A percentile compares a stretch with the other conserved stretches of the same genome.
Evolutionary conservation across 2,797 vertebrate genomes (phyloP).

Genomic region (Intellagama lesueurii): DNA sequence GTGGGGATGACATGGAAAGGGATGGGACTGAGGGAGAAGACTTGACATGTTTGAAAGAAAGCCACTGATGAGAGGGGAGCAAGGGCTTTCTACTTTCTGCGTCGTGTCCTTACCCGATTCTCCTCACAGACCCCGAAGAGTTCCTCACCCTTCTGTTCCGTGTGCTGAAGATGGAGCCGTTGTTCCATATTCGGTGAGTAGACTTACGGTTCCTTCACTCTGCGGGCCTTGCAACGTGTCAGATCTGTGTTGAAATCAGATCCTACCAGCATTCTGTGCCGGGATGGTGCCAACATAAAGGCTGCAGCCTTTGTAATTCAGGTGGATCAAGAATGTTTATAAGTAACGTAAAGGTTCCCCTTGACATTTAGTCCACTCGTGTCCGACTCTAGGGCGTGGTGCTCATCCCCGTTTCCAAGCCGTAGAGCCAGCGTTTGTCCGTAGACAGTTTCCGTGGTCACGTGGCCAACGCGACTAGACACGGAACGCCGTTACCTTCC

Average conservation of each 20-base stretch:
- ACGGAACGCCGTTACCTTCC: too few species aligned
- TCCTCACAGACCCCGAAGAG: conserved; percentile 18
- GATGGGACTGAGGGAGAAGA: neutral
- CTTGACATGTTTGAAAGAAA: neutral
- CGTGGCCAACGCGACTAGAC: too few species aligned
- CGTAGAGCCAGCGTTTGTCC: too few species aligned
- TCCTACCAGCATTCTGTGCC: neutral
- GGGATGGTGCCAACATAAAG: neutral
- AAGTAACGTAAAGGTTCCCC: too few species aligned
- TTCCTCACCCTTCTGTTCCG: conserved; percentile 25
- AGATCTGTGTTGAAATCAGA: neutral
- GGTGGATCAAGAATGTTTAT: too few species aligned
- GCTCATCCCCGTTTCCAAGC: too few species aligned
- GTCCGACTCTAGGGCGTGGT: too few species aligned
- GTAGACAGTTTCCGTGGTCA: too few species aligned
- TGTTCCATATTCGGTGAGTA: conserved; percentile 41
- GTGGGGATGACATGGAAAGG: too few species aligned
- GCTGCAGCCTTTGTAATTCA: neutral
- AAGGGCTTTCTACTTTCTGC: neutral
- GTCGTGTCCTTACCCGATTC: neutral
- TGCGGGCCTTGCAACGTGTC: conserved; percentile 15
- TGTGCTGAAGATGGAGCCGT: conserved; percentile 29
- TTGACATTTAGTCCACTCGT: too few species aligned
- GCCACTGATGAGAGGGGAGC: too few species aligned
- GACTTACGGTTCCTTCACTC: conserved; percentile 49